phyloP scores from a whole-genome alignment of 2,113 vertebrate genomes.

The Panthera uncia region DNA sequence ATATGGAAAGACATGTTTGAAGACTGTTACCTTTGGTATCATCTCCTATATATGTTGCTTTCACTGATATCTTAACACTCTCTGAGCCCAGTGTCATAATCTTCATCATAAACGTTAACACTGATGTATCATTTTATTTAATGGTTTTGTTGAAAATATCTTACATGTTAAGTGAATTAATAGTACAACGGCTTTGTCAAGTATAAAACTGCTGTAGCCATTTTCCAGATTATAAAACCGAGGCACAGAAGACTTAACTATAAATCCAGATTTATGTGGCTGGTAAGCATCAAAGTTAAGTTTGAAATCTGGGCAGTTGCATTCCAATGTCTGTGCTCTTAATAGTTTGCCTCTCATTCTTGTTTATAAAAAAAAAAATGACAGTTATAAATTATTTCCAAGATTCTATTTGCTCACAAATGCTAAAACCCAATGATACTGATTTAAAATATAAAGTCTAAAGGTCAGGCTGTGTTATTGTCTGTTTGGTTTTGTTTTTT shows the following conservation, averaged over 20 bases:
- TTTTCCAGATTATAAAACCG: neutral
- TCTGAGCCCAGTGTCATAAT: neutral
- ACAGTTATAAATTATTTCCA: neutral
- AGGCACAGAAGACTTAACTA: neutral
- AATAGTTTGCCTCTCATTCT: neutral
- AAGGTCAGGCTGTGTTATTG: neutral
- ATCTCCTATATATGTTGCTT: neutral
- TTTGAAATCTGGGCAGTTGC: neutral
- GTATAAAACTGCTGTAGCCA: neutral
- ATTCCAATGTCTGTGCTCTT: neutral
- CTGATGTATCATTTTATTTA: neutral
- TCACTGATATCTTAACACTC: neutral
- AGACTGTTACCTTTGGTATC: neutral
- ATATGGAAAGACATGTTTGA: neutral
- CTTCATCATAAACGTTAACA: neutral
- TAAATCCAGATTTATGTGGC: neutral
- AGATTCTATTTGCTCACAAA: neutral
- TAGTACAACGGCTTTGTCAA: neutral
- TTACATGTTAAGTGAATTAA: neutral
- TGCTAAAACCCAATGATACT: neutral
- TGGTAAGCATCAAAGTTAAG: neutral
- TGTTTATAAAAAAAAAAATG: neutral
- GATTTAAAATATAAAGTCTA: constrained; percentile 14
- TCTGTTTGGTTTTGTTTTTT: neutral
- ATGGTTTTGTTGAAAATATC: neutral